Percentiles rank a stretch among this genome's conserved stretches.
phyloP scores from a whole-genome alignment of 2,797 vertebrate genomes.

The Betta splendens region DNA sequence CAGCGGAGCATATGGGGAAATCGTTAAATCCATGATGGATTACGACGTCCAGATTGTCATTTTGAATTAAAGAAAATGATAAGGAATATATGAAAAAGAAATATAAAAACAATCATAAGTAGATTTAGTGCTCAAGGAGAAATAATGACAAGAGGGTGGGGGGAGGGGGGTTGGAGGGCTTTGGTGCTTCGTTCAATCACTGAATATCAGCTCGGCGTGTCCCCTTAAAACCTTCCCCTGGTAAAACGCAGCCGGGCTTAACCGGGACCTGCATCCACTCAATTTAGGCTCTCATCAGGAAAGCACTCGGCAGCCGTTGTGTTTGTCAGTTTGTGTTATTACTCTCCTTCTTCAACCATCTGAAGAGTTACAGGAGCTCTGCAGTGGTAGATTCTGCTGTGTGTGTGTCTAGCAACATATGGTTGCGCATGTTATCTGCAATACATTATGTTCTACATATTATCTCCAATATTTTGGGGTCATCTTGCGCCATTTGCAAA shows the following conservation, averaged over 20 bases:
- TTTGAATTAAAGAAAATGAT: slow-evolving; percentile 79
- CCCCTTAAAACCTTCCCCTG: slow-evolving; percentile 58
- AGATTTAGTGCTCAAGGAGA: slow-evolving; percentile 82
- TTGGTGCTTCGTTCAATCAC: slow-evolving; percentile 58
- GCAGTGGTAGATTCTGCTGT: neutral
- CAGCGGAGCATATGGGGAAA: slow-evolving; percentile 54
- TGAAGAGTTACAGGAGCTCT: slow-evolving; percentile 25
- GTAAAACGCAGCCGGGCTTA: slow-evolving; percentile 40
- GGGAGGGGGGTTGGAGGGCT: neutral
- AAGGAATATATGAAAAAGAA: slow-evolving; percentile 75
- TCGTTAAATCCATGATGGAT: slow-evolving; percentile 80
- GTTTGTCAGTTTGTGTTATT: slow-evolving; percentile 66
- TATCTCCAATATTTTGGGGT: neutral
- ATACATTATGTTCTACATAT: neutral
- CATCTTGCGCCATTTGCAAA: neutral
- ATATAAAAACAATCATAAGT: slow-evolving; percentile 74
- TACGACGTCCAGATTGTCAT: slow-evolving; percentile 78
- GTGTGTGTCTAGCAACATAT: neutral
- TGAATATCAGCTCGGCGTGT: slow-evolving; percentile 42
- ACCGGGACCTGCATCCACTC: slow-evolving; percentile 48
- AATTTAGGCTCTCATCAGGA: slow-evolving; percentile 51
- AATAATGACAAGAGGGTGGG: slow-evolving; percentile 59
- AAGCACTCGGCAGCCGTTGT: slow-evolving; percentile 47
- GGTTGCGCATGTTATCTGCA: slow-evolving; percentile 1
- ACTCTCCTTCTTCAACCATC: slow-evolving; percentile 55